Percentiles rank a stretch among this genome's conserved stretches.
Evolutionary conservation across 2,113 vertebrate species (phyloP).

Genomic region (Carassius auratus): DNA sequence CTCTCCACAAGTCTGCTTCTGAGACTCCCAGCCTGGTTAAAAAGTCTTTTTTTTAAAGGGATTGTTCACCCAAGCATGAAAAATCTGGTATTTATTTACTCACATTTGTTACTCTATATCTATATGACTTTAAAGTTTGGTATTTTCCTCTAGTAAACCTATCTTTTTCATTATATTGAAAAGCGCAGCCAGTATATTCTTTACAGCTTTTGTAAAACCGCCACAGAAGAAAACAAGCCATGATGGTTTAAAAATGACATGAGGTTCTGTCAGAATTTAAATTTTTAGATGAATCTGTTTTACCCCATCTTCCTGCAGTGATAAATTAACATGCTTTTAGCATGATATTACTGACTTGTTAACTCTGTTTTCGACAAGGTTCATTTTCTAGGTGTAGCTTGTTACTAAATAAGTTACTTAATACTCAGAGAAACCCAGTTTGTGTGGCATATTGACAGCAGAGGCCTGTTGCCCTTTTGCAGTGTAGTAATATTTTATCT

Average conservation of each 20-base stretch:
- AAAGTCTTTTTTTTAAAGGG: neutral
- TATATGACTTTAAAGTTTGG: neutral
- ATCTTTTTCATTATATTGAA: neutral
- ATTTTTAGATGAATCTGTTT: neutral
- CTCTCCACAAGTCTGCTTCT: neutral
- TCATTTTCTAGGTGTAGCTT: neutral
- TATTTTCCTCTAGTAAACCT: neutral
- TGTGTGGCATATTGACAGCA: neutral
- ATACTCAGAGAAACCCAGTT: neutral
- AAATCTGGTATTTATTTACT: neutral
- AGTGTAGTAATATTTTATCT: neutral
- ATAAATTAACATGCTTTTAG: neutral
- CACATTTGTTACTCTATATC: neutral
- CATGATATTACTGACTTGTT: conserved; percentile 3
- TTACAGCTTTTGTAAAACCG: neutral
- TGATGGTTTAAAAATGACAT: too few species aligned
- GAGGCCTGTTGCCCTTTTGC: neutral
- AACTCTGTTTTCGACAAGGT: neutral
- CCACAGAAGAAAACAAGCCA: neutral
- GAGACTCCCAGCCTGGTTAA: neutral
- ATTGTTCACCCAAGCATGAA: neutral
- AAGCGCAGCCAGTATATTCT: neutral
- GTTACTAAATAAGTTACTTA: neutral
- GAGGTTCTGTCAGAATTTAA: neutral
- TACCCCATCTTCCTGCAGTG: neutral